phyloP scores from a whole-genome alignment of 1,140 invertebrate species.

The Sycophila sp. region DNA sequence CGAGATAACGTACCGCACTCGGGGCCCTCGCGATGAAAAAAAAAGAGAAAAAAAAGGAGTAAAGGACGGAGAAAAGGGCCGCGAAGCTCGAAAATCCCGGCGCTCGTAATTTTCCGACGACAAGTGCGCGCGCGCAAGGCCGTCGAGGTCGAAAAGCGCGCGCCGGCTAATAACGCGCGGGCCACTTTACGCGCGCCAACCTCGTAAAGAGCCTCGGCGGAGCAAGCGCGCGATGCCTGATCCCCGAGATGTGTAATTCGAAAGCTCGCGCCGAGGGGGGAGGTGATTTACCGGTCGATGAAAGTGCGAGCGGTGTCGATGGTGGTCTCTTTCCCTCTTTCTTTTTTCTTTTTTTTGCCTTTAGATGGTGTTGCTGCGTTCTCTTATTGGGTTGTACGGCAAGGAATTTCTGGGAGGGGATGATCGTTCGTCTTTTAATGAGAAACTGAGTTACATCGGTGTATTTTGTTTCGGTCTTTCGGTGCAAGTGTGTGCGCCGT shows the following conservation, averaged over 20 bases:
- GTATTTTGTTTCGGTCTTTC: too few relatives aligned
- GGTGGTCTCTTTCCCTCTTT: too few relatives aligned
- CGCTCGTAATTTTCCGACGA: conserved; percentile 26
- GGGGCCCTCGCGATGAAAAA: not conserved
- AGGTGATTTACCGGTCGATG: conserved; percentile 26
- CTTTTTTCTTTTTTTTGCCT: too few relatives aligned
- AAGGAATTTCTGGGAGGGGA: too few relatives aligned
- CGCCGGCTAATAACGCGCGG: not conserved
- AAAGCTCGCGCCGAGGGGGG: conserved; percentile 6
- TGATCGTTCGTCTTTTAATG: too few relatives aligned
- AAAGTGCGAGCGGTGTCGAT: too few relatives aligned
- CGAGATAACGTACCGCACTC: conserved; percentile 15
- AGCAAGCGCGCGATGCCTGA: too few relatives aligned
- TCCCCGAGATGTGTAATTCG: conserved; percentile 30
- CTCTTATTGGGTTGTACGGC: too few relatives aligned
- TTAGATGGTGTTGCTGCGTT: too few relatives aligned
- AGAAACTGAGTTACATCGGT: too few relatives aligned
- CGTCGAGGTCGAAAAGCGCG: not conserved
- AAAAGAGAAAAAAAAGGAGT: not conserved
- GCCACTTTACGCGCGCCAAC: conserved; percentile 23
- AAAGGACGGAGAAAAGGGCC: not conserved
- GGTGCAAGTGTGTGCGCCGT: too few relatives aligned
- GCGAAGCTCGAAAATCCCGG: not conserved
- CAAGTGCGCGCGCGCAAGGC: not conserved
- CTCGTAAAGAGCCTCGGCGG: too few relatives aligned